Evolutionary conservation across 2,113 vertebrate genomes (phyloP).

Genomic region (Otis tarda): DNA sequence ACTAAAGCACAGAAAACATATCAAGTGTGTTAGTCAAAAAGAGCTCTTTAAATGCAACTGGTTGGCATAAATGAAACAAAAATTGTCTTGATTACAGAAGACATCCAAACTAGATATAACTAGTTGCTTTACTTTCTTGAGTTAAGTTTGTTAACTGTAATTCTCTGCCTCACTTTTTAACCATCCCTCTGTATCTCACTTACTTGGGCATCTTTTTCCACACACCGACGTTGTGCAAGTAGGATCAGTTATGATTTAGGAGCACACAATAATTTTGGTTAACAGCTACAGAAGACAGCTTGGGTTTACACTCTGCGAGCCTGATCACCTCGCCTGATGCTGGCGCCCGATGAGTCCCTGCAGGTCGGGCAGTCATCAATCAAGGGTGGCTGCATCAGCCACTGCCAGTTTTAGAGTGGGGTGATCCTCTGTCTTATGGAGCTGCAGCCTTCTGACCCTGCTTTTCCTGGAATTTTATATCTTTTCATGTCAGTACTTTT

Average conservation of each 20-base stretch:
- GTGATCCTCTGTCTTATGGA: not conserved
- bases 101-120: not conserved
- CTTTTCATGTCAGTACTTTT: not conserved
- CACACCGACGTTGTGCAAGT: not conserved
- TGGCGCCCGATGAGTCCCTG: not conserved
- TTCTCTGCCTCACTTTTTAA: not conserved
- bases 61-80: not conserved
- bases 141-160: not conserved
- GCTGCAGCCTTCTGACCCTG: not conserved
- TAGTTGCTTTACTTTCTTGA: not conserved
- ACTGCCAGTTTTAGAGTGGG: not conserved
- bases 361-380: not conserved
- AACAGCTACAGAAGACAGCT: not conserved
- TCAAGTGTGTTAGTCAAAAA: not conserved
- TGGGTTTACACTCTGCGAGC: not conserved
- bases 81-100: not conserved
- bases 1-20: not conserved
- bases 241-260: not conserved
- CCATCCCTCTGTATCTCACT: not conserved
- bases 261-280: not conserved
- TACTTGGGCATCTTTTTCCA: accelerated
- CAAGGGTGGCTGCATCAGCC: not conserved
- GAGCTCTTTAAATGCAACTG: not conserved
- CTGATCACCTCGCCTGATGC: accelerated
- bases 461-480: not conserved